Evolutionary conservation across 2,888 invertebrate species (phyloP).

Genomic region (Coelogynopora nodosa): DNA sequence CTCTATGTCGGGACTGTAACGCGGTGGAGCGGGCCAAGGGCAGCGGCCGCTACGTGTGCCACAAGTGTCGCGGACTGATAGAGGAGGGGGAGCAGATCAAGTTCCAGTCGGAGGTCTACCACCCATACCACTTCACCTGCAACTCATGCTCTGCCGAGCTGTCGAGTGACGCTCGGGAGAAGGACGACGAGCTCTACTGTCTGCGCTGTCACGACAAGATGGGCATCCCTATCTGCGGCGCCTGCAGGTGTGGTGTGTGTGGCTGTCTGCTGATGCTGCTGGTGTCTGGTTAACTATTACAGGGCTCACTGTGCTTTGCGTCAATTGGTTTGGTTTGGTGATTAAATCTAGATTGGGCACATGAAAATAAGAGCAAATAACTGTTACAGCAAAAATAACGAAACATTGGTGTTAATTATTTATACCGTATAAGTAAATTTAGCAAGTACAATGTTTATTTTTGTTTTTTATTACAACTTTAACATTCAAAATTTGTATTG

Average conservation of each 20-base stretch:
- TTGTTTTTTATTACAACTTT: too few species aligned
- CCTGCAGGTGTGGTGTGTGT: slow-evolving; percentile 68
- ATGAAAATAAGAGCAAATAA: too few species aligned
- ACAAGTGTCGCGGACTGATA: slow-evolving; percentile 81
- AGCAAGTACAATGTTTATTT: too few species aligned
- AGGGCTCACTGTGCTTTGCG: too few species aligned
- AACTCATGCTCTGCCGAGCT: slow-evolving; percentile 74
- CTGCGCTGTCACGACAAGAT: slow-evolving; percentile 97
- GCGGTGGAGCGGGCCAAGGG: slow-evolving; percentile 90
- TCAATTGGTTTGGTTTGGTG: too few species aligned
- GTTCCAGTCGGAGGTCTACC: slow-evolving; percentile 83
- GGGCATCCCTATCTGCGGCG: slow-evolving; percentile 99
- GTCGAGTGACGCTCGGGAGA: slow-evolving; percentile 90
- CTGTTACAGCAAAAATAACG: too few species aligned
- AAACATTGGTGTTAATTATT: too few species aligned
- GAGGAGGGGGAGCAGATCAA: slow-evolving; percentile 63
- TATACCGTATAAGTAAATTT: too few species aligned
- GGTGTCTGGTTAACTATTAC: too few species aligned
- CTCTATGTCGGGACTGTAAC: slow-evolving; percentile 89
- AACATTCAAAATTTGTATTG: too few species aligned
- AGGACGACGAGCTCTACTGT: slow-evolving; percentile 90
- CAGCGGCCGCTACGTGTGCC: slow-evolving; percentile 90
- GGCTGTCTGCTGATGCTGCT: too few species aligned
- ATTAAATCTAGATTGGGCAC: too few species aligned
- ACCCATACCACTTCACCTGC: slow-evolving; percentile 98